These are phyloP conservation scores for Beris chalybata DNA, from an alignment of 2,888 invertebrate species.

Conservation along the genomic window DNA sequence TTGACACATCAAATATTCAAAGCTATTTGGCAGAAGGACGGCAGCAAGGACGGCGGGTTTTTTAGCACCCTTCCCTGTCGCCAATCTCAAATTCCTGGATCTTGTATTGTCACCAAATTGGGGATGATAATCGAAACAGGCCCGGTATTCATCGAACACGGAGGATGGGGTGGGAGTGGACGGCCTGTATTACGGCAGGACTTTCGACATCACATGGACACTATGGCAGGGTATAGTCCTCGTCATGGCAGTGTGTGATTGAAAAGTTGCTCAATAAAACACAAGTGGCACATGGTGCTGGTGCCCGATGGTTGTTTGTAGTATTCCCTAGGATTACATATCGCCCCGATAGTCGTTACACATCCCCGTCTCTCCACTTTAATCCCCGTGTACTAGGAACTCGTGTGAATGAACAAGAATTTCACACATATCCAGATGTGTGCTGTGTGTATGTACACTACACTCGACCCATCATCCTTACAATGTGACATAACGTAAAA, in stretches of 20 bases:
- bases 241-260: conserved; percentile 6
- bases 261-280: conserved; percentile 21
- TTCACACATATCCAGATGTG: conserved; percentile 31
- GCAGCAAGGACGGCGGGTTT: too few species aligned
- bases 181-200: too few species aligned
- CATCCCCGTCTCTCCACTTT: background rate
- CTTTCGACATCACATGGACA: too few species aligned
- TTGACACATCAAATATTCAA: conserved; percentile 30
- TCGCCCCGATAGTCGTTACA: background rate
- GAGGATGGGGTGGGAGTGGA: too few species aligned
- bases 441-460: background rate
- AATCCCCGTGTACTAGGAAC: background rate
- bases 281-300: conserved; percentile 32
- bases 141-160: too few species aligned
- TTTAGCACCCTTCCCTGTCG: too few species aligned
- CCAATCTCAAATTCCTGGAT: background rate
- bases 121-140: conserved; percentile 18
- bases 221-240: background rate
- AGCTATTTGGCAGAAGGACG: conserved; percentile 8
- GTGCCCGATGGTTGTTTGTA: conserved; percentile 16
- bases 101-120: conserved; percentile 18
- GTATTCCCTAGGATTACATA: conserved; percentile 14
- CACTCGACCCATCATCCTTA: conserved; percentile 10
- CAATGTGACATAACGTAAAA: conserved; percentile 34
- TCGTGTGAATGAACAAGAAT: conserved; percentile 35